Evolutionary conservation across 1,140 invertebrate species (phyloP), one percentile per base, ranked within the genome.

Genomic region (Sesamia nonagrioides): DNA sequence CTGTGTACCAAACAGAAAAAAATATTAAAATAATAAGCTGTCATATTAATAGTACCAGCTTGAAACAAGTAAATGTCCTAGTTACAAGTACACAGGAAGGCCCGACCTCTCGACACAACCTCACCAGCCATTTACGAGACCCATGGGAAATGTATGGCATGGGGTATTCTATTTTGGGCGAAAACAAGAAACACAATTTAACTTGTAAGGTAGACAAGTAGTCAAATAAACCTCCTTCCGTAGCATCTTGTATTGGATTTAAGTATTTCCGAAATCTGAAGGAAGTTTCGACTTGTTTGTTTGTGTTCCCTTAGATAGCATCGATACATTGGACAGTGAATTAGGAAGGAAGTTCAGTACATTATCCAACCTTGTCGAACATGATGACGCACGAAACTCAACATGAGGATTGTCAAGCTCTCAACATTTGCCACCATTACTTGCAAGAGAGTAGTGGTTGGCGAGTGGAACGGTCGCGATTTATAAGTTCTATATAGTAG

Each of bases 141-240:
- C 61, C 18, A 66, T 66, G 37, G 61, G 61, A 66, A 66, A 42
- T 66, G 37, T 37, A 66, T 3, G 27, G 27, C 27, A 27, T 66
- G 61, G 61, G 61, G 37, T 11, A 18, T 66, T 66, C 66, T 69
- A 69, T 69, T 69, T 68, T 50, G n/a, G 50, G 42, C 66, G 21
- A 48, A 45, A 48, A 48, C 66, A 45, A 18, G n/a, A 15, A n/a
- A 61, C 60, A 66, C 1, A 11, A 21, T 13, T 13, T 3, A 42
- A 42, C 37, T 11, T 21, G 27, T 27, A 3, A 42, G n/a, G 21
- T 58, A 58, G 33, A 58, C 9, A 58, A 27, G 13, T 69, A 69
- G 37, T 27, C 27, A 68, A 68, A 68, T 11, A 45, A 68, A 50
- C 8, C 37, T 66, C 37, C 18, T 66, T 69, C 21, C 21, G 42